A percentile compares a stretch with the other conserved stretches of the same genome.
Conservation (phyloP, 2,888 invertebrate species). For the Pterostichus niger region DNA sequence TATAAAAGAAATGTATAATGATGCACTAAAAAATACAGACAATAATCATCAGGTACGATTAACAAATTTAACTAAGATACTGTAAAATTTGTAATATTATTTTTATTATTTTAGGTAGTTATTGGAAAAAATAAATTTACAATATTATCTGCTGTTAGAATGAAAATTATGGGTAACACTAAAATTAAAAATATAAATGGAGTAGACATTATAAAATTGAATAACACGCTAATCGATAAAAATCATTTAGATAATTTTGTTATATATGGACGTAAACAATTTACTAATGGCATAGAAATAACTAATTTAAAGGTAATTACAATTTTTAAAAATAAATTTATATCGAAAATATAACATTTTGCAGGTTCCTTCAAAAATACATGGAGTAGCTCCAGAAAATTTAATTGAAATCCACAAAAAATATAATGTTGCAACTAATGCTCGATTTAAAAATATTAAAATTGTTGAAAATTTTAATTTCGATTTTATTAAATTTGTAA, state of each 20-base stretch:
- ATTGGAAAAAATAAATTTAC: constrained; percentile 53
- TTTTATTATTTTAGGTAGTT: constrained; percentile 26
- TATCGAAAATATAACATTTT: background rate
- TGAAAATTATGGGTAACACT: constrained; percentile 31
- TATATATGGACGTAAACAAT: constrained; percentile 45
- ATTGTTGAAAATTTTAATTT: constrained; percentile 30
- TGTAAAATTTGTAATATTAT: background rate
- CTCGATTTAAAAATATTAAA: constrained; percentile 40
- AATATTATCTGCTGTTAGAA: constrained; percentile 18
- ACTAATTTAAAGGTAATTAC: constrained; percentile 31
- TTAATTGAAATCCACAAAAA: constrained; percentile 37
- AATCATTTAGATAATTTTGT: constrained; percentile 5
- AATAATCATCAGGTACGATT: constrained; percentile 17
- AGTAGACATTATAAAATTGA: constrained; percentile 46
- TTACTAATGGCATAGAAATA: constrained; percentile 24
- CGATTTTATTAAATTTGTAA: constrained; percentile 43
- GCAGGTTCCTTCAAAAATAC: constrained; percentile 42
- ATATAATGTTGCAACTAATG: constrained; percentile 26
- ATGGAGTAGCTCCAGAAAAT: constrained; percentile 31
- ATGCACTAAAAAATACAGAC: constrained; percentile 43
- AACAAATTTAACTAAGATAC: background rate
- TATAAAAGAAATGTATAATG: constrained; percentile 48
- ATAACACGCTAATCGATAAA: constrained; percentile 53
- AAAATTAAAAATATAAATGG: constrained; percentile 60
- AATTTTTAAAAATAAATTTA: background rate